phyloP scores from a whole-genome alignment of 2,888 invertebrate species.

The Liodrosophila aerea region DNA sequence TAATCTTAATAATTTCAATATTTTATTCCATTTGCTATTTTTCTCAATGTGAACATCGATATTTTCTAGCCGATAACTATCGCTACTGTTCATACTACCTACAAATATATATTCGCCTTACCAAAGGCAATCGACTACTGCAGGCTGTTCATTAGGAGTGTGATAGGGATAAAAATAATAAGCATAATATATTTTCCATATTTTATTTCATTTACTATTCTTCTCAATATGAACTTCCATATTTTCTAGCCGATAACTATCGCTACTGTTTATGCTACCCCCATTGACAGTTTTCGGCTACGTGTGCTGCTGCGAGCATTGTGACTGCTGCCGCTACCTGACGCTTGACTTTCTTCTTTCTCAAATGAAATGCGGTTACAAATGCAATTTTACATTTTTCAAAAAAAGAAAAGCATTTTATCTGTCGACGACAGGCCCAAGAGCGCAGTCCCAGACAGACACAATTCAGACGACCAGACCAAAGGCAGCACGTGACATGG shows the following conservation, averaged over 20 bases:
- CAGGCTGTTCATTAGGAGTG: conserved; percentile 21
- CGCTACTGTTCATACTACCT: conserved; percentile 30
- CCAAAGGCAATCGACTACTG: conserved; percentile 2
- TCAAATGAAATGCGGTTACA: conserved; percentile 75
- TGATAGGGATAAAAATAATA: no score
- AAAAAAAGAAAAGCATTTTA: conserved; percentile 62
- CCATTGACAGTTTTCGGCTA: conserved; percentile 34
- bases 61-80: no score
- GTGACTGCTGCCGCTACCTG: conserved; percentile 49
- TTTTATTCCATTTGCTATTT: no score
- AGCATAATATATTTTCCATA: no score
- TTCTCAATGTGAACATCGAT: no score
- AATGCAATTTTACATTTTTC: conserved; percentile 75
- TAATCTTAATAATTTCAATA: no score
- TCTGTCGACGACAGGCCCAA: conserved; percentile 67
- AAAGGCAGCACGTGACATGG: conserved; percentile 42
- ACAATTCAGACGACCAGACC: conserved; percentile 19
- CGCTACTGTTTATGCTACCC: conserved; percentile 31
- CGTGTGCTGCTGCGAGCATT: conserved; percentile 46
- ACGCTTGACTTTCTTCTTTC: conserved; percentile 74
- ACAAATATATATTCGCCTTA: conserved; percentile 8
- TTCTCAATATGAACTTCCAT: no score
- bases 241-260: no score
- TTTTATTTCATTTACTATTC: no score
- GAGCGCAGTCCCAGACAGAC: conserved; percentile 35